Percentiles rank a stretch among this genome's conserved stretches.
phyloP scores from a whole-genome alignment of 2,113 vertebrate species.

The Pedetes capensis region DNA sequence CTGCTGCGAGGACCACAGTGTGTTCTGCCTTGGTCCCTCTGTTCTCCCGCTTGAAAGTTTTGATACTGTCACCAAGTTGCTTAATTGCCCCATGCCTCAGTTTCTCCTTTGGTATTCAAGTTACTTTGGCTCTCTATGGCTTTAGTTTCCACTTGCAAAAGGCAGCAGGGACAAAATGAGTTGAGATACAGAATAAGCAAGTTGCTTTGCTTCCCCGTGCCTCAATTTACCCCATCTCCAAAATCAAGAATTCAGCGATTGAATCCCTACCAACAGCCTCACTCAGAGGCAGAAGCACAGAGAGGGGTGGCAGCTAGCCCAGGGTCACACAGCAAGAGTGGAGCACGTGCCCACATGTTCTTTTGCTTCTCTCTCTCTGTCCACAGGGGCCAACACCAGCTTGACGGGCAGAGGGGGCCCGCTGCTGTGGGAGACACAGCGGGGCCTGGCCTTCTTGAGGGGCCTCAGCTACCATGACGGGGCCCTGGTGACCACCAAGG shows the following conservation, averaged over 20 bases:
- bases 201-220: background rate
- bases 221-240: background rate
- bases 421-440: conserved; percentile 81
- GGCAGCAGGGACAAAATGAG: background rate
- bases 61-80: background rate
- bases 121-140: background rate
- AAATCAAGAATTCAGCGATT: background rate
- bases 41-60: background rate
- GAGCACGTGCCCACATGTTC: accelerated
- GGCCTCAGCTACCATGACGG: conserved; percentile 79
- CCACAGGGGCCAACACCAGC: conserved; percentile 60
- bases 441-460: conserved; percentile 77
- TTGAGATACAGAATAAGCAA: background rate
- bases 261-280: background rate
- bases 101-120: background rate
- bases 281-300: background rate
- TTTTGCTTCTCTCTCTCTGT: background rate
- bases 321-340: background rate
- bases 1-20: accelerated
- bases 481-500: conserved; percentile 76
- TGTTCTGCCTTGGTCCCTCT: too few species aligned
- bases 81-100: background rate
- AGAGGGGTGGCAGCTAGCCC: background rate
- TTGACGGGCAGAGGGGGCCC: background rate
- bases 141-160: background rate